Conservation (phyloP, 1,140 invertebrate species). For the Hylyphantes graminicola region DNA sequence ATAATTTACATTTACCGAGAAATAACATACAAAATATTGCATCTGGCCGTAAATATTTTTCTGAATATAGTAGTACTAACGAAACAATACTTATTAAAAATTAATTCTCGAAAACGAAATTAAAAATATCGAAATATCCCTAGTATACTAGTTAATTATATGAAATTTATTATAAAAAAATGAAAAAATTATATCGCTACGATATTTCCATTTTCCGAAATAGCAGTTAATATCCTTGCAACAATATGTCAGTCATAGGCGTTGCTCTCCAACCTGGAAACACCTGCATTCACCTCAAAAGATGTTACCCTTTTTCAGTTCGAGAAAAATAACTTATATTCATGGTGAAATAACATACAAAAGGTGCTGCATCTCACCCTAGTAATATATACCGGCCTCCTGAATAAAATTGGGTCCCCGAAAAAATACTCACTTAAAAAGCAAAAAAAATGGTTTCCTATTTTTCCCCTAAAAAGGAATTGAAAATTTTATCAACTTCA, state of each 20-base stretch:
- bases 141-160: too few species aligned
- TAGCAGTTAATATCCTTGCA: not conserved
- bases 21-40: too few species aligned
- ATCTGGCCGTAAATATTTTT: too few species aligned
- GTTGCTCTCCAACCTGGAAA: conserved; percentile 6
- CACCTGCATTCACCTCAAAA: not conserved
- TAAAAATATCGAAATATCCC: too few species aligned
- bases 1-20: too few species aligned
- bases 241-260: not conserved
- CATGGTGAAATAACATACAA: conserved; percentile 1
- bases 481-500: conserved; percentile 42
- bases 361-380: conserved; percentile 12
- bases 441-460: conserved; percentile 33
- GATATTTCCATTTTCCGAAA: too few species aligned
- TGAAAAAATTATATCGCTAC: too few species aligned
- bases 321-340: conserved; percentile 21
- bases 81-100: too few species aligned
- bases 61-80: too few species aligned
- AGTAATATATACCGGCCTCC: conserved; percentile 16
- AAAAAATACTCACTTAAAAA: conserved; percentile 26
- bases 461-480: conserved; percentile 32
- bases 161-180: too few species aligned
- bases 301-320: not conserved
- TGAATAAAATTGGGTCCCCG: conserved; percentile 27
- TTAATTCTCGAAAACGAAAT: too few species aligned